Conservation (phyloP, 2,113 vertebrate genomes). For the Pyxicephalus adspersus region DNA sequence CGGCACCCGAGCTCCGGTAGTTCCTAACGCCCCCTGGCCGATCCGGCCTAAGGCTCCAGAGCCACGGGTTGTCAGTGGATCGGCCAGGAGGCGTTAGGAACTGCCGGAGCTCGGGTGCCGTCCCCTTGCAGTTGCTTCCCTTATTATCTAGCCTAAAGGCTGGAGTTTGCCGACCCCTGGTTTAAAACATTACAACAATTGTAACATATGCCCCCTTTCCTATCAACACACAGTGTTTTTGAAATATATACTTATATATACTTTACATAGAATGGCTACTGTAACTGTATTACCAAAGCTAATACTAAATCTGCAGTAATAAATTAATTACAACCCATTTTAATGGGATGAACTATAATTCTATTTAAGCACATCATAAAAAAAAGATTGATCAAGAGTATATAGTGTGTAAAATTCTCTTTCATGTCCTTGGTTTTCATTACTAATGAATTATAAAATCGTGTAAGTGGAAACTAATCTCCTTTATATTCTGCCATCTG, state of each 20-base stretch:
- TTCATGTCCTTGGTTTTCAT: constrained; percentile 50
- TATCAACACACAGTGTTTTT: not conserved
- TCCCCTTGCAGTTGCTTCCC: no score
- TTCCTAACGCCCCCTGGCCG: no score
- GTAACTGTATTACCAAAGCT: not conserved
- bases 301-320: constrained; percentile 25
- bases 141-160: no score
- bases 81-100: no score
- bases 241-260: not conserved
- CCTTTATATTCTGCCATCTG: constrained; percentile 42
- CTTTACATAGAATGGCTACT: not conserved
- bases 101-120: no score
- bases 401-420: constrained; percentile 45
- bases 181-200: not conserved
- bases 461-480: constrained; percentile 55
- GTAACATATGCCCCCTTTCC: not conserved
- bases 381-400: constrained; percentile 51
- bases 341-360: constrained; percentile 32
- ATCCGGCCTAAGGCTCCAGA: no score
- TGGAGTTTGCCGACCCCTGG: no score
- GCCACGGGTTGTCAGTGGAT: no score
- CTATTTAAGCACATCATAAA: constrained; percentile 48
- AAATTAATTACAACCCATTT: constrained; percentile 33
- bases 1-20: no score
- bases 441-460: constrained; percentile 56